Percentiles rank a stretch among this genome's conserved stretches.
Evolutionary conservation across 2,888 invertebrate species (phyloP).

Genomic region (Noctua fimbriata): DNA sequence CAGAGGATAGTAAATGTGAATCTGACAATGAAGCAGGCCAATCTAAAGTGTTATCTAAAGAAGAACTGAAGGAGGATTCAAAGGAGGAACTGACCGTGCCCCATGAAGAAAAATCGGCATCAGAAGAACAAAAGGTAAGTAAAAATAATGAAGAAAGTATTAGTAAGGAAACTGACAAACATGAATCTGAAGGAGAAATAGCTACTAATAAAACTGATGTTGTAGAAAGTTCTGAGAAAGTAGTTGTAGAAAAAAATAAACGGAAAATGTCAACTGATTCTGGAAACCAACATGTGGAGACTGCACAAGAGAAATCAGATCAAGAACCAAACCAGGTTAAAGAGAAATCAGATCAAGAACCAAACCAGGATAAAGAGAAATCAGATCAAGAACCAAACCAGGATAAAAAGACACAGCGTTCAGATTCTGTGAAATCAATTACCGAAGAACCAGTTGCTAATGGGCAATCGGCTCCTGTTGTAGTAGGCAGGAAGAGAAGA

Average conservation of each 20-base stretch:
- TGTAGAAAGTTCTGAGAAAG: constrained; percentile 79
- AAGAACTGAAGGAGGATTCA: constrained; percentile 62
- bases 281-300: constrained; percentile 58
- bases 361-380: constrained; percentile 56
- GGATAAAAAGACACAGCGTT: constrained; percentile 59
- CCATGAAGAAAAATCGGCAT: constrained; percentile 68
- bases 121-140: constrained; percentile 83
- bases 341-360: constrained; percentile 53
- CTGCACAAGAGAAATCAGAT: constrained; percentile 64
- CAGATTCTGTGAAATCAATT: constrained; percentile 72
- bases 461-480: constrained; percentile 79
- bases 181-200: constrained; percentile 73
- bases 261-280: constrained; percentile 70
- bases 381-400: constrained; percentile 53
- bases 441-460: constrained; percentile 77
- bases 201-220: constrained; percentile 84
- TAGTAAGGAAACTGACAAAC: constrained; percentile 76
- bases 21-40: constrained; percentile 77
- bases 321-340: constrained; percentile 37
- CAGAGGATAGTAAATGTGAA: constrained; percentile 82
- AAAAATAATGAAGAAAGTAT: constrained; percentile 81
- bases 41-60: constrained; percentile 67
- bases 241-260: constrained; percentile 71
- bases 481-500: constrained; percentile 82
- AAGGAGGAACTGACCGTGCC: constrained; percentile 65